phyloP scores from a whole-genome alignment of 2,888 invertebrate species.

The Lasioglossum calceatum region DNA sequence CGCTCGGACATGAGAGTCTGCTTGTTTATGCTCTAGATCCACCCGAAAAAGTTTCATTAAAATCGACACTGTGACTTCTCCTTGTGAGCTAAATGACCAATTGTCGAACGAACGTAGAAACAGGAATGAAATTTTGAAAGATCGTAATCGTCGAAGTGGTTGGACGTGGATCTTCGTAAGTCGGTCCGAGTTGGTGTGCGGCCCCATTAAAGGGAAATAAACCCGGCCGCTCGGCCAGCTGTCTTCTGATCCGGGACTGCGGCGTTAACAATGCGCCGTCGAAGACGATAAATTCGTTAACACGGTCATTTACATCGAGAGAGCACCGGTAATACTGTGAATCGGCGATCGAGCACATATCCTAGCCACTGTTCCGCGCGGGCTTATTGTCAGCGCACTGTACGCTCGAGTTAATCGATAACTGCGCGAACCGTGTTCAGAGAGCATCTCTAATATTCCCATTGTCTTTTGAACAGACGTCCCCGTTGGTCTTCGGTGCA shows the following conservation, averaged over 20 bases:
- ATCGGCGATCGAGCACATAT: slow-evolving; percentile 69
- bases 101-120: neutral
- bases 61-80: no score
- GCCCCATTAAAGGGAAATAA: slow-evolving; percentile 13
- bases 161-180: slow-evolving; percentile 12
- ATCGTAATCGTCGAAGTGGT: slow-evolving; percentile 42
- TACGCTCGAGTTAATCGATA: slow-evolving; percentile 77
- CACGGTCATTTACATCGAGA: slow-evolving; percentile 52
- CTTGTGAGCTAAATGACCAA: no score
- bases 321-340: slow-evolving; percentile 61
- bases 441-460: slow-evolving; percentile 77
- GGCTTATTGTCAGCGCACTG: slow-evolving; percentile 71
- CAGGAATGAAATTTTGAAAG: slow-evolving; percentile 40
- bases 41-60: no score
- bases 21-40: no score
- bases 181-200: neutral
- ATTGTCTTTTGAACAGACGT: slow-evolving; percentile 76
- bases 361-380: slow-evolving; percentile 56
- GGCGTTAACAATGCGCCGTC: neutral
- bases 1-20: no score
- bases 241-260: slow-evolving; percentile 29
- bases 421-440: slow-evolving; percentile 73
- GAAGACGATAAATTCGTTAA: slow-evolving; percentile 65
- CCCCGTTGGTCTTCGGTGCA: slow-evolving; percentile 41
- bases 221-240: neutral